A percentile compares a stretch with the other conserved stretches of the same genome.
Conservation (phyloP, 2,113 vertebrate genomes). For the Anolis carolinensis region DNA sequence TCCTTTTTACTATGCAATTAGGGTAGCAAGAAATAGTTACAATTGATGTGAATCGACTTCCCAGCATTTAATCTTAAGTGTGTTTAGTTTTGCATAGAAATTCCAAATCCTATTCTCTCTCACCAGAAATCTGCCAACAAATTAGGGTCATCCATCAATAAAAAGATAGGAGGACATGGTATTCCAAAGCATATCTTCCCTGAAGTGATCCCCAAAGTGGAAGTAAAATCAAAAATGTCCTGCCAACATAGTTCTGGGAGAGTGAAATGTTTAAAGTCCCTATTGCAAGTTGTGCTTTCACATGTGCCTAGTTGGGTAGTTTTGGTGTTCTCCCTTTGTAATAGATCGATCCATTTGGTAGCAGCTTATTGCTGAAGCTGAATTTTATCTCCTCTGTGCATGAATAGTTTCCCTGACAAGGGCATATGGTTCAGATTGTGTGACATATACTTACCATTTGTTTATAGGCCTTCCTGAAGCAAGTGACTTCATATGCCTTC, state of each 20-base stretch:
- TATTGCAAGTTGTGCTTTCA: neutral
- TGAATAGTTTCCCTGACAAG: neutral
- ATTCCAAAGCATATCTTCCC: neutral
- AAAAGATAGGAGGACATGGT: neutral
- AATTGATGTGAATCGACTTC: neutral
- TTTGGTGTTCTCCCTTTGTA: neutral
- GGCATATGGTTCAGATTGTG: neutral
- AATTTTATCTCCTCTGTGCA: neutral
- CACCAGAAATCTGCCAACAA: neutral
- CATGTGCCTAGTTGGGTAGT: neutral
- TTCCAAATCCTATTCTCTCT: neutral
- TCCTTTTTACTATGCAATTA: neutral
- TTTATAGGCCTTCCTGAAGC: neutral
- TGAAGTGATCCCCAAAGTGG: neutral
- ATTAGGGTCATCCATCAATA: neutral
- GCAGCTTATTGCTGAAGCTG: neutral
- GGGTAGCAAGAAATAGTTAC: neutral
- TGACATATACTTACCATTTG: neutral
- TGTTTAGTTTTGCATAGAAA: neutral
- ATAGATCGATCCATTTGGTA: neutral
- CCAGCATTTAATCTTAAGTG: neutral
- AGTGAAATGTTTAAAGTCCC: neutral
- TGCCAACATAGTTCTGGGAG: neutral
- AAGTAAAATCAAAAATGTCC: neutral
- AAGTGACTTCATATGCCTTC: neutral